Conservation (phyloP, 1,140 invertebrate genomes). For the Drosophila punjabiensis region DNA sequence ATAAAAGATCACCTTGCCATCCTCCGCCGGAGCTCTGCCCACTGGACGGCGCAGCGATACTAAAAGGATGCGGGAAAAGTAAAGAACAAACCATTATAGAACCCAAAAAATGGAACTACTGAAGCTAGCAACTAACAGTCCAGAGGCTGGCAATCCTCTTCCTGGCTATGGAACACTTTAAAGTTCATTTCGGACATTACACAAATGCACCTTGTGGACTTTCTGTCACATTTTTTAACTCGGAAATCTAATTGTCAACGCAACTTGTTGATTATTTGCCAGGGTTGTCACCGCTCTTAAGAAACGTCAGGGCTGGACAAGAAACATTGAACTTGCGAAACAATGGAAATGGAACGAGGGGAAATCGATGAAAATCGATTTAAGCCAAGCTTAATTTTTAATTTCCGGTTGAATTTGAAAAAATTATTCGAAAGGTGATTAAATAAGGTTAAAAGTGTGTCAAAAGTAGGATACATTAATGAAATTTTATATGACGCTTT, state of each 20-base stretch:
- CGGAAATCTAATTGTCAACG: slow-evolving; percentile 10
- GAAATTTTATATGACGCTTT: neutral
- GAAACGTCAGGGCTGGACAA: neutral
- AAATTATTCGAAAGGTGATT: neutral
- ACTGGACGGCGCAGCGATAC: slow-evolving; percentile 79
- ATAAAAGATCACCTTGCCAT: slow-evolving; percentile 83
- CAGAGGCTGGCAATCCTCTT: slow-evolving; percentile 23
- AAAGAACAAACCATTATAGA: slow-evolving; percentile 24
- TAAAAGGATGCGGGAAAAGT: slow-evolving; percentile 25
- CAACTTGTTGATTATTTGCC: neutral
- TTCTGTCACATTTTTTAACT: neutral
- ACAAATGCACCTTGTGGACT: neutral
- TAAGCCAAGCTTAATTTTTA: too few species aligned
- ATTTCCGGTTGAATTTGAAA: too few species aligned
- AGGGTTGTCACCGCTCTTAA: neutral
- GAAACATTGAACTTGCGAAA: neutral
- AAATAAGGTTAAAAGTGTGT: too few species aligned
- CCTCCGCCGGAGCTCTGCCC: slow-evolving; percentile 73
- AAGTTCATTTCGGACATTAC: neutral
- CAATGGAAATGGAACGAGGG: neutral
- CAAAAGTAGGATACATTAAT: neutral
- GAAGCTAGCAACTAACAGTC: slow-evolving; percentile 50
- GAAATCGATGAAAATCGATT: neutral
- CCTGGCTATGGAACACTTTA: neutral
- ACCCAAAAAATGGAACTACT: neutral